Evolutionary conservation across 2,888 invertebrate genomes (phyloP).

Genomic region (Campopleginae sp.): DNA sequence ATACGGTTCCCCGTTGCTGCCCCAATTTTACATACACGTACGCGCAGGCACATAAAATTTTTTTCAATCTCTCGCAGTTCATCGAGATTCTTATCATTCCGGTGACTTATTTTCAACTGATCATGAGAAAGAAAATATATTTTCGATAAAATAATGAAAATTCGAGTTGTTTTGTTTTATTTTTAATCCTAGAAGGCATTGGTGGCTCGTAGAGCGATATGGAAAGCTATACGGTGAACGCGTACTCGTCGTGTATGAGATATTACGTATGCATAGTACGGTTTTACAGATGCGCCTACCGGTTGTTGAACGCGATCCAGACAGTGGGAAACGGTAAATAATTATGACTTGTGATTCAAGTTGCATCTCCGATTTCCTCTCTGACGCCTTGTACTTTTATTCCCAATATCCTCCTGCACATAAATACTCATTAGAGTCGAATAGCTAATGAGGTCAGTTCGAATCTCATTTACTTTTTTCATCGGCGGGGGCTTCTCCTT

Average conservation of each 20-base stretch:
- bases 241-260: not conserved
- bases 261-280: slow-evolving; percentile 69
- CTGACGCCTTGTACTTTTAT: slow-evolving; percentile 70
- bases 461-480: not conserved
- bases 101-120: no score
- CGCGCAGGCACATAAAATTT: not conserved
- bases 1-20: slow-evolving; percentile 60
- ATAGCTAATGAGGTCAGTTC: not conserved
- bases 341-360: slow-evolving; percentile 78
- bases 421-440: not conserved
- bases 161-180: no score
- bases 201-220: no score
- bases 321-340: slow-evolving; percentile 80
- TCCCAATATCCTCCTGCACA: not conserved
- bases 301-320: slow-evolving; percentile 78
- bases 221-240: not conserved
- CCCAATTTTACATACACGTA: slow-evolving; percentile 52
- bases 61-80: not conserved
- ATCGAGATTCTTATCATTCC: not conserved
- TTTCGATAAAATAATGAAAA: no score
- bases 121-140: no score
- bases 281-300: slow-evolving; percentile 57
- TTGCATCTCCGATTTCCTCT: slow-evolving; percentile 79
- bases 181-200: no score
- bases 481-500: no score